These are phyloP conservation scores for Aphodius sticticus DNA, from an alignment of 2,888 invertebrate species.

Conservation along the genomic window DNA sequence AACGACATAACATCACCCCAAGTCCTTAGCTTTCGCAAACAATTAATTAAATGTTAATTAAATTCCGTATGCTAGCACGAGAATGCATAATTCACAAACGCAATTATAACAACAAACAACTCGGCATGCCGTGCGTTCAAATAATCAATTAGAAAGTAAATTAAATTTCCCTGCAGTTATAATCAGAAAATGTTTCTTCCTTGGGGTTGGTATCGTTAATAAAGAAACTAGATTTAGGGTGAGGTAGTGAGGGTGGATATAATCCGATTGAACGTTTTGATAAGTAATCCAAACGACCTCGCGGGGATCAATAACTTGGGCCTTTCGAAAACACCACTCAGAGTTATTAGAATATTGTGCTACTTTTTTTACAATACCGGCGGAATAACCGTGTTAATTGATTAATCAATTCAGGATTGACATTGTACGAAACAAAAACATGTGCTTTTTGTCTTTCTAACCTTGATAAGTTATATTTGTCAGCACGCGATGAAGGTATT, in stretches of 20 bases:
- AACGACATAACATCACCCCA: background rate
- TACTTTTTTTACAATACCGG: background rate
- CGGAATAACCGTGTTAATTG: conserved; percentile 29
- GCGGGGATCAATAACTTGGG: background rate
- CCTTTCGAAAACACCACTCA: background rate
- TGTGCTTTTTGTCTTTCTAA: conserved; percentile 21
- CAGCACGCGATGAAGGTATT: conserved; percentile 11
- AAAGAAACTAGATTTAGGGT: background rate
- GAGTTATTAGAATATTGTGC: background rate
- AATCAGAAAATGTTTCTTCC: conserved; percentile 4
- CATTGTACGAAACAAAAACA: conserved; percentile 29
- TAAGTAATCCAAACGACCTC: background rate
- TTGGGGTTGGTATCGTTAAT: conserved; percentile 4
- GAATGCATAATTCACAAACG: conserved; percentile 4
- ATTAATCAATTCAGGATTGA: conserved; percentile 33
- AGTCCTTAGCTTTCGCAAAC: background rate
- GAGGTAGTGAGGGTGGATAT: background rate
- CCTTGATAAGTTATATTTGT: conserved; percentile 14
- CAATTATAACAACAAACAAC: background rate
- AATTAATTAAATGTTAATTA: conserved; percentile 4
- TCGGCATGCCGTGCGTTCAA: background rate
- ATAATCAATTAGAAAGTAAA: conserved; percentile 4
- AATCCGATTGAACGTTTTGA: conserved; percentile 4
- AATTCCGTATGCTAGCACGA: background rate
- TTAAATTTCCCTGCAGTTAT: background rate